A percentile compares a stretch with the other conserved stretches of the same genome.
Conservation (phyloP, 1,140 invertebrate genomes). For the Drosophila sucinea region DNA sequence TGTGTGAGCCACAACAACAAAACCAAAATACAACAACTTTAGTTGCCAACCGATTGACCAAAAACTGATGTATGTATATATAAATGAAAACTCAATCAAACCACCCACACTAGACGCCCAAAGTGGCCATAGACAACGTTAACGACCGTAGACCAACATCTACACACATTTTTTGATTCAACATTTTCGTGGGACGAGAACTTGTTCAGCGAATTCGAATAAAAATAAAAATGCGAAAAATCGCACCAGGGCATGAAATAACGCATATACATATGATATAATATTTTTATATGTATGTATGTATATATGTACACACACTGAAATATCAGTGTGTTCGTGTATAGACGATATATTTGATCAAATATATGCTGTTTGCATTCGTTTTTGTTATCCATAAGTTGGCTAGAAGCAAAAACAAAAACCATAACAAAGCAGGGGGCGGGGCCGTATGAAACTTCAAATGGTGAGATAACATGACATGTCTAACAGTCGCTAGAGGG, state of each 20-base stretch:
- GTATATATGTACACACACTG: constrained; percentile 1
- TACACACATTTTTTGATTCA: constrained; percentile 57
- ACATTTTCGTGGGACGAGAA: constrained; percentile 72
- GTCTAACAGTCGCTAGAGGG: not conserved
- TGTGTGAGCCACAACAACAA: constrained; percentile 30
- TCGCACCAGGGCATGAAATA: constrained; percentile 72
- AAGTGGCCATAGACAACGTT: constrained; percentile 51
- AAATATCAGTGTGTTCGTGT: constrained; percentile 18
- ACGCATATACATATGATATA: constrained; percentile 46
- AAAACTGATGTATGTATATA: constrained; percentile 24
- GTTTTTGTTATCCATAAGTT: constrained; percentile 43
- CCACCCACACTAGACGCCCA: constrained; percentile 61
- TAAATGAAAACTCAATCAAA: constrained; percentile 65
- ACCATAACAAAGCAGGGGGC: constrained; percentile 28
- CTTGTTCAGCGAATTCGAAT: constrained; percentile 63
- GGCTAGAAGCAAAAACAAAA: constrained; percentile 43
- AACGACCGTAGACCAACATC: constrained; percentile 29
- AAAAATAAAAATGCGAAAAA: constrained; percentile 40
- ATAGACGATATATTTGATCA: constrained; percentile 64
- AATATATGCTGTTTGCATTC: constrained; percentile 70
- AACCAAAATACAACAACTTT: constrained; percentile 20
- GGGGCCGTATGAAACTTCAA: constrained; percentile 8
- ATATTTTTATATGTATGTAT: constrained; percentile 30
- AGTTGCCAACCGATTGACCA: constrained; percentile 57
- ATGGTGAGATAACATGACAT: constrained; percentile 13